phyloP scores from a whole-genome alignment of 2,797 vertebrate species.

The Cichlasoma orientale region DNA sequence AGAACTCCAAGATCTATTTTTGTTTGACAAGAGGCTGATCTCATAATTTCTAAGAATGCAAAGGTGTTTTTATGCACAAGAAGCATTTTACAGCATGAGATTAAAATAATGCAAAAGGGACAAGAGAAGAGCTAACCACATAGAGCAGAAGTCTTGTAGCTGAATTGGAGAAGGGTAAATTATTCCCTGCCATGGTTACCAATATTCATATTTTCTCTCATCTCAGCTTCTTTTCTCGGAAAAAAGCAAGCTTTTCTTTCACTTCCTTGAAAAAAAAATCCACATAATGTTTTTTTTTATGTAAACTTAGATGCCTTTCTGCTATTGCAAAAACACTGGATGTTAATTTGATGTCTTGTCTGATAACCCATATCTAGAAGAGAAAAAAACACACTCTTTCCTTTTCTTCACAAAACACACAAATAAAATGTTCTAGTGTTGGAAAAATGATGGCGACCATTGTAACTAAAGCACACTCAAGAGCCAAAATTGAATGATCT shows the following conservation, averaged over 20 bases:
- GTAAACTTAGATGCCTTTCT: background rate
- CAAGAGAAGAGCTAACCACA: background rate
- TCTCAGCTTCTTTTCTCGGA: background rate
- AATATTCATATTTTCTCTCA: background rate
- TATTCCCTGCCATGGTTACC: background rate
- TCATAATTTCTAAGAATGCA: conserved; percentile 12
- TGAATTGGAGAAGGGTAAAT: background rate
- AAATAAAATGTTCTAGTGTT: background rate
- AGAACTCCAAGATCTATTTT: conserved; percentile 32
- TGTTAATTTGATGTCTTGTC: background rate
- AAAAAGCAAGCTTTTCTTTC: background rate
- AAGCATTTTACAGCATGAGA: background rate
- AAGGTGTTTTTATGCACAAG: background rate
- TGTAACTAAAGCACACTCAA: background rate
- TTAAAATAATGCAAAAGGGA: background rate
- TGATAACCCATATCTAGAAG: background rate
- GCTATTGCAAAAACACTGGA: background rate
- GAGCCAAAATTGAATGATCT: background rate
- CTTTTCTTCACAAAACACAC: background rate
- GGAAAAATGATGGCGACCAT: background rate
- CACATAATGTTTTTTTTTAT: background rate
- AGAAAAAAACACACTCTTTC: background rate
- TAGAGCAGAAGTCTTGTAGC: background rate
- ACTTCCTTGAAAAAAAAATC: background rate
- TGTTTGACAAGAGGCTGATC: conserved; percentile 23